A percentile compares a stretch with the other conserved stretches of the same genome.
phyloP scores from a whole-genome alignment of 2,797 vertebrate species.

The Lutjanus campechanus region DNA sequence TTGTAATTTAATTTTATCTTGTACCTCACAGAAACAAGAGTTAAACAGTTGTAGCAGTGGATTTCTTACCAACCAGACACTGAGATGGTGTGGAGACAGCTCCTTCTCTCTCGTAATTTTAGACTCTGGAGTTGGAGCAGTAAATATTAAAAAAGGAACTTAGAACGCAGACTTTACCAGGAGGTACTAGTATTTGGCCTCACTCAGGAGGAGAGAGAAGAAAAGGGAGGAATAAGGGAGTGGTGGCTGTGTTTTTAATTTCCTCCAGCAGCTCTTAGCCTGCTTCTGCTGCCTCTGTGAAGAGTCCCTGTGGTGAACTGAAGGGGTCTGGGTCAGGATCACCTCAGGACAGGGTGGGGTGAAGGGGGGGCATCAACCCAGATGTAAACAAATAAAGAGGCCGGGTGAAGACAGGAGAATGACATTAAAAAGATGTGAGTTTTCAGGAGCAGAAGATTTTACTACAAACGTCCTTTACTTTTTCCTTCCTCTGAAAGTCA shows the following conservation, averaged over 20 bases:
- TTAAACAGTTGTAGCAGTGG: conserved; percentile 12
- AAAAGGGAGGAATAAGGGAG: conserved; percentile 63
- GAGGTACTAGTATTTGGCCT: conserved; percentile 52
- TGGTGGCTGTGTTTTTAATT: conserved; percentile 80
- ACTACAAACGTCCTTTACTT: neutral
- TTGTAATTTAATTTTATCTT: conserved; percentile 16
- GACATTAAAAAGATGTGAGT: conserved; percentile 16
- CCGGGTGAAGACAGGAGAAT: conserved; percentile 32
- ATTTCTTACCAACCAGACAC: conserved; percentile 11
- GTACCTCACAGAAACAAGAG: conserved; percentile 1
- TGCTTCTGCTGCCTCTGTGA: conserved; percentile 45
- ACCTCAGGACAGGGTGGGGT: conserved; percentile 28
- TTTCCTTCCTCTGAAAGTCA: neutral
- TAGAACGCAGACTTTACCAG: conserved; percentile 32
- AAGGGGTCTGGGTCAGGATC: conserved; percentile 55
- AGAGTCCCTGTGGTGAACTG: conserved; percentile 44
- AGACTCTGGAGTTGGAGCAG: conserved; percentile 20
- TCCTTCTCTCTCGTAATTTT: conserved; percentile 20
- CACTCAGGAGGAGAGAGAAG: conserved; percentile 36
- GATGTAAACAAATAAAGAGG: conserved; percentile 31
- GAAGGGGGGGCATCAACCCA: neutral
- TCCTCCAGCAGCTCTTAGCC: conserved; percentile 55
- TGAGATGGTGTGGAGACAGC: neutral
- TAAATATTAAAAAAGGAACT: conserved; percentile 44
- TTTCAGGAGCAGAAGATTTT: conserved; percentile 9